A percentile compares a stretch with the other conserved stretches of the same genome.
These are phyloP conservation scores for Drosophila silvestris DNA, from an alignment of 2,888 invertebrate species.

Conservation along the genomic window DNA sequence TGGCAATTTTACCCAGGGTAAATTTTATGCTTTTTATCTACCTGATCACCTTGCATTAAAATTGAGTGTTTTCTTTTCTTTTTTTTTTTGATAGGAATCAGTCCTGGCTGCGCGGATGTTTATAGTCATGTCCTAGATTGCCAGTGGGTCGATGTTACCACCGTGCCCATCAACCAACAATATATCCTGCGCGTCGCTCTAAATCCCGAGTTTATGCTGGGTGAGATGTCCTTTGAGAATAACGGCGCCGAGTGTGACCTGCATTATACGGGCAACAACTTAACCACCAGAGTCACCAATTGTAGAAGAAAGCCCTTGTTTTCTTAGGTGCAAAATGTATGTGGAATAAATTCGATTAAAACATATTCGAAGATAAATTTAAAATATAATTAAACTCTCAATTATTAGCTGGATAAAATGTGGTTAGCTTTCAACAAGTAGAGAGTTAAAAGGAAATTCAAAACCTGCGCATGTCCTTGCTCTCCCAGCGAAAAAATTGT, in stretches of 20 bases:
- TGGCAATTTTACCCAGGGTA: conserved; percentile 79
- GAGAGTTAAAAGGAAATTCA: not conserved
- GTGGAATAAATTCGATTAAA: not conserved
- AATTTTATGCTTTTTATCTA: not conserved
- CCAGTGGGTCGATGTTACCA: conserved; percentile 83
- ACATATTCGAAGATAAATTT: not conserved
- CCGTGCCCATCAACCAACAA: conserved; percentile 63
- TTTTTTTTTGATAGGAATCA: conserved; percentile 63
- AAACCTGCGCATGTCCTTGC: not conserved
- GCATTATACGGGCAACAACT: conserved; percentile 70
- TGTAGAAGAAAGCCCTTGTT: conserved; percentile 64
- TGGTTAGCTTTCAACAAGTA: not conserved
- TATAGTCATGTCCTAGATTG: conserved; percentile 76
- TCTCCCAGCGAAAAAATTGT: not conserved
- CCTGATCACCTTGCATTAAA: not conserved
- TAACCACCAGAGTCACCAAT: conserved; percentile 68
- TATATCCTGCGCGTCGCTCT: conserved; percentile 79
- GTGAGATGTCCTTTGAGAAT: conserved; percentile 79
- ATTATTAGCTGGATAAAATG: not conserved
- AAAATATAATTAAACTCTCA: not conserved
- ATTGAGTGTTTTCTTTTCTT: not conserved
- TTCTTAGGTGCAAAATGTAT: conserved; percentile 25
- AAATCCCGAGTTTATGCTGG: conserved; percentile 80
- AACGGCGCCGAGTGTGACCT: conserved; percentile 80
- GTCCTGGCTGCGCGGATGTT: conserved; percentile 76